Base-by-base conservation (phyloP, 2,888 invertebrate species). In the Chymomyza procnemis region DNA sequence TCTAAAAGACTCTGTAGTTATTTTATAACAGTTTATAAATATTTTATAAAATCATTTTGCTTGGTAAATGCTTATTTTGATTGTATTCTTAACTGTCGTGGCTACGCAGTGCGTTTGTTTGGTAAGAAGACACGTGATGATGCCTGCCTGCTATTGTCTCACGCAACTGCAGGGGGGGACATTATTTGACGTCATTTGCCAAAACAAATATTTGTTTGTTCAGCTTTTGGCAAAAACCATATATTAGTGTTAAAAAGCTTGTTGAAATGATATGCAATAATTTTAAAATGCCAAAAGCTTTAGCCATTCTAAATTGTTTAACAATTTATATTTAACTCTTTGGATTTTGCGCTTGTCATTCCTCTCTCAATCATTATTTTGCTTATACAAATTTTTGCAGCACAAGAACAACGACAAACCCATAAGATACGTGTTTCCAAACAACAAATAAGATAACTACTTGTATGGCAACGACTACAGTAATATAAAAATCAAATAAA, bases 121-220 rank as follows among this genome's bases (percentile, higher is more conserved):
- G 26, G 26, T 8, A 6, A 26, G 6, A 26, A 26, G 6, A 26
- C 26, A 26, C 26, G 26, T 26, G 26, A 26, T 5, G 26, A n/a
- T n/a, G n/a, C n/a, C n/a, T n/a, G n/a, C n/a, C n/a, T n/a, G 6
- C 26, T 26, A 26, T 6, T 26, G 8, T 26, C 26, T 4, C 1
- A 26, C 4, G 26, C 1, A 6, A 5, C 26, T 26, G 26, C 26
- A 26, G 55, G 8, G 4, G 26, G 26, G 26, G 26, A 67, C 58
- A 60, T 26, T 26, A 64, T 66, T 72, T 80, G 86, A 80, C 86
- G 86, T 85, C 86, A 85, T 69, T n/a, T 73, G 46, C 66, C 55
- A 58, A 41, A 75, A 68, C 67, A 83, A 83, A 78, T 70, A 41
- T 41, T 1, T 41, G 9, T 12, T 41, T 34, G 6, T 34, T 34